Evolutionary conservation across 2,113 vertebrate genomes (phyloP).

Genomic region (Erpornis zantholeuca): DNA sequence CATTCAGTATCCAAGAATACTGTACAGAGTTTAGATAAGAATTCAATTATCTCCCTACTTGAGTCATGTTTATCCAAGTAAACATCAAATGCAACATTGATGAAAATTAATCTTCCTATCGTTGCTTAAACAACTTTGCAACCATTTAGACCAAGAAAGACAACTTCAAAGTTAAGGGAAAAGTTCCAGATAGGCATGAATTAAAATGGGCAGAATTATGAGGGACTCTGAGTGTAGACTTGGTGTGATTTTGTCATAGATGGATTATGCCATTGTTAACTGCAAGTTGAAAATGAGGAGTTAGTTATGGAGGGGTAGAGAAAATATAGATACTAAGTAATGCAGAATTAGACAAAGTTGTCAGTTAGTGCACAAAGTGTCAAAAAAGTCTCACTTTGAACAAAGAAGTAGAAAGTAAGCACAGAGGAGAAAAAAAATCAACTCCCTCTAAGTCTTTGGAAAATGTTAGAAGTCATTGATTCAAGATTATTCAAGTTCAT

Average conservation of each 20-base stretch:
- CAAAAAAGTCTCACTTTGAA: not conserved
- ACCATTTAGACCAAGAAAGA: not conserved
- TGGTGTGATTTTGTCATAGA: not conserved
- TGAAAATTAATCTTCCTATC: not conserved
- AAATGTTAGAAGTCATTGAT: constrained; percentile 68
- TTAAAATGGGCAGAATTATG: not conserved
- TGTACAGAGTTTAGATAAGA: not conserved
- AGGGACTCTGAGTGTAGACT: not conserved
- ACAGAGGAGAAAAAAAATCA: not conserved
- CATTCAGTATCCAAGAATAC: not conserved
- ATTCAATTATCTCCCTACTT: not conserved
- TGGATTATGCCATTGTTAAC: not conserved
- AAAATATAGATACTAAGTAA: not conserved
- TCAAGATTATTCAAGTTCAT: constrained; percentile 75
- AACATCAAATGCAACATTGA: not conserved
- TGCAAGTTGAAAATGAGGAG: not conserved
- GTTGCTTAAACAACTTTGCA: not conserved
- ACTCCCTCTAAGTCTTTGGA: constrained; percentile 37
- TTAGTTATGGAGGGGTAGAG: not conserved
- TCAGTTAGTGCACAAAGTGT: not conserved
- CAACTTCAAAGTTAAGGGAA: not conserved
- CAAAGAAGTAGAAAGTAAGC: constrained; percentile 18
- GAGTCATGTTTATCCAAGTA: not conserved
- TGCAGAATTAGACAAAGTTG: not conserved
- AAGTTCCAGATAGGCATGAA: not conserved